Evolutionary conservation across 1,140 invertebrate genomes (phyloP).

Genomic region (Bombus confusus): DNA sequence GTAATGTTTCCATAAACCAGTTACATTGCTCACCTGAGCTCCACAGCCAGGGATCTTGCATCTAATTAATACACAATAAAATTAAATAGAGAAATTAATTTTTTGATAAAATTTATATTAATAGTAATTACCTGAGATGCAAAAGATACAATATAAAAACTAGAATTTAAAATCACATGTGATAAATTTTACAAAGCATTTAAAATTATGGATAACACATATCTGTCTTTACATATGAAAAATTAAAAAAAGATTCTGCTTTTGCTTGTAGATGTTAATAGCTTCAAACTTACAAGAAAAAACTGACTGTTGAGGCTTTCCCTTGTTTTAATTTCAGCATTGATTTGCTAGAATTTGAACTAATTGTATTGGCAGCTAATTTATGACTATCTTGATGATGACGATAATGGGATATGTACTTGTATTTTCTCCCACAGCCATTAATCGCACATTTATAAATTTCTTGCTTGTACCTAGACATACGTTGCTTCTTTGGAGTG

Average conservation of each 20-base stretch:
- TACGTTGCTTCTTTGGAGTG: conserved; percentile 80
- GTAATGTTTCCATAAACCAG: conserved; percentile 80
- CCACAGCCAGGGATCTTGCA: conserved; percentile 81
- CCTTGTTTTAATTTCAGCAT: conserved; percentile 72
- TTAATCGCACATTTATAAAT: conserved; percentile 77
- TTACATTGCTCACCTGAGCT: conserved; percentile 78
- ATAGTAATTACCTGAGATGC: background rate
- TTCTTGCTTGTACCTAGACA: conserved; percentile 80
- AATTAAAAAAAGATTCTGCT: background rate
- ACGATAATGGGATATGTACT: conserved; percentile 81
- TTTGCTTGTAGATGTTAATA: background rate
- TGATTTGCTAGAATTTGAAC: conserved; percentile 66
- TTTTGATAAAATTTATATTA: background rate
- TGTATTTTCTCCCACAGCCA: conserved; percentile 80
- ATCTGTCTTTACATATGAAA: background rate
- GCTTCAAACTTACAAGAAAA: conserved; percentile 77
- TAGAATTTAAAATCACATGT: background rate
- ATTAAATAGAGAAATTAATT: conserved; percentile 11
- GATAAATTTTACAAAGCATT: background rate
- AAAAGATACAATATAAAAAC: background rate
- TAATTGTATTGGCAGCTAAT: conserved; percentile 69
- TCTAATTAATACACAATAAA: conserved; percentile 56
- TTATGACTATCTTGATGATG: conserved; percentile 82
- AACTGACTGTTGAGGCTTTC: conserved; percentile 79
- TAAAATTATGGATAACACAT: conserved; percentile 1